Evolutionary conservation across 2,888 invertebrate species (phyloP).

Genomic region (Phortica magna): DNA sequence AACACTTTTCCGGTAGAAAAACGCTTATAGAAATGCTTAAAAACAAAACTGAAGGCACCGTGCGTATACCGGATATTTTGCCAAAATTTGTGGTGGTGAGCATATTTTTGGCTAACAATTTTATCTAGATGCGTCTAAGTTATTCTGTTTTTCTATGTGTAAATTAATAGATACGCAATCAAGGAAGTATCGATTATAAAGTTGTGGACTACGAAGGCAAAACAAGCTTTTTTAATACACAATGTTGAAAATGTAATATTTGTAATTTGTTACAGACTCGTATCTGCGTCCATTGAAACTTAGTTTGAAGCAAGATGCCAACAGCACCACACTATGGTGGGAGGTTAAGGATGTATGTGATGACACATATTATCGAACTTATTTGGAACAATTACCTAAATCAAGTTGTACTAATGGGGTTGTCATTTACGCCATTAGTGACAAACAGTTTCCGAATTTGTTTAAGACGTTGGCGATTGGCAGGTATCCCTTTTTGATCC

Average conservation of each 20-base stretch:
- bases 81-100: constrained; percentile 55
- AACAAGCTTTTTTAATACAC: not conserved
- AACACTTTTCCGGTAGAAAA: constrained; percentile 38
- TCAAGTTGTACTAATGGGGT: constrained; percentile 66
- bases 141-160: not conserved
- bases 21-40: constrained; percentile 44
- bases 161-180: not conserved
- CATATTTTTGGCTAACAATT: not conserved
- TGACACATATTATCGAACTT: constrained; percentile 66
- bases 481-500: constrained; percentile 81
- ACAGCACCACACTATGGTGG: constrained; percentile 80
- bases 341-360: constrained; percentile 81
- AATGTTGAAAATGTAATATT: not conserved
- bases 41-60: constrained; percentile 24
- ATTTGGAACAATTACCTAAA: constrained; percentile 48
- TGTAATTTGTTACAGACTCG: not conserved
- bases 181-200: not conserved
- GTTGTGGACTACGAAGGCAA: not conserved
- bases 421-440: constrained; percentile 92
- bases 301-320: not conserved
- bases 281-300: not conserved
- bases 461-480: constrained; percentile 93
- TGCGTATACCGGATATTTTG: constrained; percentile 57
- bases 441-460: constrained; percentile 94
- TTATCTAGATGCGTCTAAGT: not conserved